Evolutionary conservation across 2,888 invertebrate genomes (phyloP), one percentile per base, ranked within the genome.

Genomic region (Eupsilia transversa): DNA sequence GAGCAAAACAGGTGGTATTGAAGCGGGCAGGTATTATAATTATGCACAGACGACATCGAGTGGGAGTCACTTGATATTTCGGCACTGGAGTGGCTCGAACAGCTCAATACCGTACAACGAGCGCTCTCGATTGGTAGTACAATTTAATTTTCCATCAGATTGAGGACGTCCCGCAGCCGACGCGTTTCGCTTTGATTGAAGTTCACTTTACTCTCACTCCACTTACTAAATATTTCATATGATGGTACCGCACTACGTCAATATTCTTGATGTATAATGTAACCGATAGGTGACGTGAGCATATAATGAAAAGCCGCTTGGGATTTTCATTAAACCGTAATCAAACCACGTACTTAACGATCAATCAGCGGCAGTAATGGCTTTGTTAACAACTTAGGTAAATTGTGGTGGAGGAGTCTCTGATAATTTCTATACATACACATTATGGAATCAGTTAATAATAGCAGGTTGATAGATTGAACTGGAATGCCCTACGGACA

Each of bases 101-200:
- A 77, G 84, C 80, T 87, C 85, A 86, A 86, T 83, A 87, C 72
- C 86, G 84, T 83, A 82, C 82, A 80, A 66, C 74, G 85, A 79
- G 84, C 74, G 81, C 85, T 77, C 88, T 91, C 89, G 89, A 92
- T 92, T 89, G 91, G 86, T 88, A 86, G 91, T 87, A 91, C 90
- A 92, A 93, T 93, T 94, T 91, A 92, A 93, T 93, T 93, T 93
- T 89, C 93, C 91, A 92, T 92, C 89, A 90, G 87, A 77, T 88
- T 88, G 86, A 85, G 87, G 87, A 87, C 86, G 86, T 86, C 80
- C 82, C 80, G 73, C 79, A 82, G 77, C 83, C 85, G 81, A 80
- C 82, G 82, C 84, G 77, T 86, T 88, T 86, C 87, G 82, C 88
- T 89, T 89, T 91, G 87, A 91, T 91, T 89, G 86, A 88, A 90